Evolutionary conservation across 2,113 vertebrate species (phyloP).

Genomic region (Hemiscyllium ocellatum): DNA sequence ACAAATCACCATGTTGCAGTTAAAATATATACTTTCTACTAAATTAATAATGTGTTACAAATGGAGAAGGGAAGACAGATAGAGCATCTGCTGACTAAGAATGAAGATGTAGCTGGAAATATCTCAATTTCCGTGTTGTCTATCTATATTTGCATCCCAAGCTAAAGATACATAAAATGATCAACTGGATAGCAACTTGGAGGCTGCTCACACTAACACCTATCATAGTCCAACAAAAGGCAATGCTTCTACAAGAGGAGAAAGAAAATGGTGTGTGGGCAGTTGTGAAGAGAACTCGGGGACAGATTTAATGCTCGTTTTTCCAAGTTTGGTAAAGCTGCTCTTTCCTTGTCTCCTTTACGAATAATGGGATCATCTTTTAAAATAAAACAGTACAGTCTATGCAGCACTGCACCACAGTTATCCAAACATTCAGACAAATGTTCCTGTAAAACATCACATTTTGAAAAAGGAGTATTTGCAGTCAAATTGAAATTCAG

Average conservation of each 20-base stretch:
- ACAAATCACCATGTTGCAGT: not conserved
- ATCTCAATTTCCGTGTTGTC: not conserved
- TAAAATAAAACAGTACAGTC: not conserved
- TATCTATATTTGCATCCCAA: not conserved
- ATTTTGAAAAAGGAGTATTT: not conserved
- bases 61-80: not conserved
- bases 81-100: not conserved
- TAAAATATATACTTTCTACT: not conserved
- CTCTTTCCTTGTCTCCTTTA: not conserved
- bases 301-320: not conserved
- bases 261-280: not conserved
- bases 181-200: not conserved
- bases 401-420: not conserved
- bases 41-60: not conserved
- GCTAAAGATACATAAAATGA: not conserved
- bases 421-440: slow-evolving; percentile 17
- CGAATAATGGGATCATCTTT: not conserved
- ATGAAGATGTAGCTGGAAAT: not conserved
- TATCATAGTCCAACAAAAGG: not conserved
- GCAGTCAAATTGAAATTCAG: not conserved
- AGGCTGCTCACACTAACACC: not conserved
- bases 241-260: not conserved
- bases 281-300: not conserved
- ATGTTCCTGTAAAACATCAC: not conserved
- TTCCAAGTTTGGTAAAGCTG: not conserved